phyloP scores from a whole-genome alignment of 2,888 invertebrate genomes.

The Metalampra italica region DNA sequence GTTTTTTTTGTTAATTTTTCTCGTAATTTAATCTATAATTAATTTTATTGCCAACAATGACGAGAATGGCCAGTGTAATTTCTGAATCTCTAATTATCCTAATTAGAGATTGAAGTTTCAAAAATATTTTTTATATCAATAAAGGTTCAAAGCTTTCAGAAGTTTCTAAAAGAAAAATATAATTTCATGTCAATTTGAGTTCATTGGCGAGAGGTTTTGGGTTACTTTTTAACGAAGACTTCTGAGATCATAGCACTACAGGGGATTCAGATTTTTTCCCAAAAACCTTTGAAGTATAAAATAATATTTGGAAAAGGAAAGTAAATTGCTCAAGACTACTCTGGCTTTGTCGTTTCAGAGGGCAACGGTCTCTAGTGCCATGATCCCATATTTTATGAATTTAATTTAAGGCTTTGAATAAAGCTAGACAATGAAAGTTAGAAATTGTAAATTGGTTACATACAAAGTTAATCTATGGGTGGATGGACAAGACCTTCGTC shows the following conservation, averaged over 20 bases:
- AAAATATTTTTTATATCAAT: no score
- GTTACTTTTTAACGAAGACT: neutral
- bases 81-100: no score
- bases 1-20: no score
- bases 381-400: conserved; percentile 1
- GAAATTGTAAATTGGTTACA: neutral
- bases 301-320: neutral
- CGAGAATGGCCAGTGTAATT: no score
- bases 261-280: neutral
- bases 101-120: no score
- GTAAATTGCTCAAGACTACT: neutral
- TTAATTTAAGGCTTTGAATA: neutral
- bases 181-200: neutral
- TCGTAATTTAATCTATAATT: no score
- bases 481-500: no score
- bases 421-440: neutral
- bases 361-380: neutral
- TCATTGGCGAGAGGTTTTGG: neutral
- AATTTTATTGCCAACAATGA: no score
- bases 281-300: neutral
- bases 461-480: no score
- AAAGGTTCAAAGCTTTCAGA: no score
- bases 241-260: neutral
- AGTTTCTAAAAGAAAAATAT: no score
- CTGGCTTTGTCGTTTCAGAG: neutral